These are phyloP conservation scores for Ictalurus furcatus DNA, from an alignment of 2,113 vertebrate species.

Conservation along the genomic window DNA sequence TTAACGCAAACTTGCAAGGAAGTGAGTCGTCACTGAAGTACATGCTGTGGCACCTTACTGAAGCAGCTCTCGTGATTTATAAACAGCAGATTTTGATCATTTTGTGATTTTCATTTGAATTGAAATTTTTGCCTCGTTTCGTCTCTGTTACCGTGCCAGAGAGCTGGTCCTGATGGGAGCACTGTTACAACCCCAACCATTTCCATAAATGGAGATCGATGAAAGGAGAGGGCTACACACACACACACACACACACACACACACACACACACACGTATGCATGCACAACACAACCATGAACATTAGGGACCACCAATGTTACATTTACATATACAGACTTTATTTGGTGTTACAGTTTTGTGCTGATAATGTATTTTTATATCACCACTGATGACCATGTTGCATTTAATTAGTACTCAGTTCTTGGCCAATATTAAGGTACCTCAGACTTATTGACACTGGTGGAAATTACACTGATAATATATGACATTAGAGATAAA, in stretches of 20 bases:
- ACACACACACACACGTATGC: neutral
- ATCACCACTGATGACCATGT: neutral
- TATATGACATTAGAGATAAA: neutral
- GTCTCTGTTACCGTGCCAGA: conserved; percentile 56
- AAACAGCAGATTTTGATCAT: neutral
- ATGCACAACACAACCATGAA: neutral
- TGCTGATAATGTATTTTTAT: neutral
- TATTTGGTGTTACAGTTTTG: neutral
- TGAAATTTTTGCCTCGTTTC: neutral
- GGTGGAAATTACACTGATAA: neutral
- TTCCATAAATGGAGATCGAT: conserved; percentile 42
- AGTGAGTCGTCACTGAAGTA: neutral
- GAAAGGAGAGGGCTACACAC: conserved; percentile 50
- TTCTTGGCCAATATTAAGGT: neutral
- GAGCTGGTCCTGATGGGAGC: conserved; percentile 52
- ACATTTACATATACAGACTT: neutral
- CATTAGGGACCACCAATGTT: neutral
- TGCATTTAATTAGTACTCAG: neutral
- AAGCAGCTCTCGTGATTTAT: neutral
- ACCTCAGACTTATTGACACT: neutral
- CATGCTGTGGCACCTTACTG: neutral
- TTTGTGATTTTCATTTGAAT: neutral
- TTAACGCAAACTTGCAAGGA: neutral
- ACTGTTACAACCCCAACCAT: conserved; percentile 48
- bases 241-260: conserved; percentile 30